Evolutionary conservation across 1,140 invertebrate species (phyloP).

Genomic region (Dufourea novaeangliae): DNA sequence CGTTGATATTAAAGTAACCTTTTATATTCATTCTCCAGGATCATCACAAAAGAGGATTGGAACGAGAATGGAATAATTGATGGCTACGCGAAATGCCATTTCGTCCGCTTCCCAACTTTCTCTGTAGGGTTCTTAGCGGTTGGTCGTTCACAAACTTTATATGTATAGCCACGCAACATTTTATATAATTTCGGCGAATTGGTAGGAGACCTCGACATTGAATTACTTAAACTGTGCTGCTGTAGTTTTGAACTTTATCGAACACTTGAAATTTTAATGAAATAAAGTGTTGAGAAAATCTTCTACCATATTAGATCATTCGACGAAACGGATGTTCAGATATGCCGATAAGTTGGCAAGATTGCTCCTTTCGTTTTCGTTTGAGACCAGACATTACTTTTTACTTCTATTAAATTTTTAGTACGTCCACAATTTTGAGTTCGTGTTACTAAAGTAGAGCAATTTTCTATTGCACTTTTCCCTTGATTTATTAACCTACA

Average conservation of each 20-base stretch:
- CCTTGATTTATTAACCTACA: too few relatives aligned
- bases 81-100: slow-evolving; percentile 53
- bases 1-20: slow-evolving; percentile 30
- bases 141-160: slow-evolving; percentile 45
- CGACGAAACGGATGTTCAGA: too few relatives aligned
- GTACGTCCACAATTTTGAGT: too few relatives aligned
- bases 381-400: too few relatives aligned
- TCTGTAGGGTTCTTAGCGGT: background rate
- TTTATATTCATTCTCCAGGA: slow-evolving; percentile 21
- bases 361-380: too few relatives aligned
- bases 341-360: too few relatives aligned
- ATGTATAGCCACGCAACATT: background rate
- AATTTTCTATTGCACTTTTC: too few relatives aligned
- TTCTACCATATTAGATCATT: too few relatives aligned
- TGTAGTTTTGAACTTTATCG: too few relatives aligned
- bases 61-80: slow-evolving; percentile 53
- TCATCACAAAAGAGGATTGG: slow-evolving; percentile 7
- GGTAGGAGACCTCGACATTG: background rate
- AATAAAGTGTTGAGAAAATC: background rate
- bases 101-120: slow-evolving; percentile 34
- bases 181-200: slow-evolving; percentile 17
- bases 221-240: background rate
- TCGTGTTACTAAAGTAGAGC: too few relatives aligned
- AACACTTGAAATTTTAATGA: background rate
- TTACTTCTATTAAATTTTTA: too few relatives aligned